Evolutionary conservation across 2,797 vertebrate genomes (phyloP).

Genomic region (Eulemur coronatus): DNA sequence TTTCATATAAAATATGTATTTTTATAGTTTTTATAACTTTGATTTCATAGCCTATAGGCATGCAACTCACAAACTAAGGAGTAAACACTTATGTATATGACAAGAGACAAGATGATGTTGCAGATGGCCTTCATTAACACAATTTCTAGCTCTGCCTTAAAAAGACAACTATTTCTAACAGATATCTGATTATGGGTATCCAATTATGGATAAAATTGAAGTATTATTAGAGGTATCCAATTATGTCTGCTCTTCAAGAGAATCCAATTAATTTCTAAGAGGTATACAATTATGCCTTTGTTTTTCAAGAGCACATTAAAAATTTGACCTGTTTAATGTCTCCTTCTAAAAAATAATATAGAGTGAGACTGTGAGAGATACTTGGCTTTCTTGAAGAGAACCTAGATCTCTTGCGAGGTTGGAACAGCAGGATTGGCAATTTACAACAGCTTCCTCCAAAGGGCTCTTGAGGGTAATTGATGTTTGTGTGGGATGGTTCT

Average conservation of each 20-base stretch:
- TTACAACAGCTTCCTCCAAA: neutral
- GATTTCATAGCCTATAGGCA: neutral
- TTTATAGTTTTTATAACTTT: constrained; percentile 35
- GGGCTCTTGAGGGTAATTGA: neutral
- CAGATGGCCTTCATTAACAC: neutral
- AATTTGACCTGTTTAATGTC: neutral
- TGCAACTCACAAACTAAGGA: constrained; percentile 1
- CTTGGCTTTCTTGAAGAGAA: neutral
- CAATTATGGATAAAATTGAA: neutral
- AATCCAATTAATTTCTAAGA: neutral
- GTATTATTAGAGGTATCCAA: neutral
- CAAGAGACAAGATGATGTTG: neutral
- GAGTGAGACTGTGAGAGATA: neutral
- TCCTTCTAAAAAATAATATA: neutral
- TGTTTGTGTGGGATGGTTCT: neutral
- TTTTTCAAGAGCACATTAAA: neutral
- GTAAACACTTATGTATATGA: neutral
- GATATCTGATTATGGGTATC: neutral
- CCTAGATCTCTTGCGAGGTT: neutral
- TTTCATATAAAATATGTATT: neutral
- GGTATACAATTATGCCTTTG: neutral
- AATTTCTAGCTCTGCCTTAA: neutral
- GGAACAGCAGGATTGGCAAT: neutral
- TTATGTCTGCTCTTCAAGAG: neutral
- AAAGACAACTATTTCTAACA: neutral